A percentile compares a stretch with the other conserved stretches of the same genome.
Conservation (phyloP, 2,888 invertebrate species). For the Timema podura region DNA sequence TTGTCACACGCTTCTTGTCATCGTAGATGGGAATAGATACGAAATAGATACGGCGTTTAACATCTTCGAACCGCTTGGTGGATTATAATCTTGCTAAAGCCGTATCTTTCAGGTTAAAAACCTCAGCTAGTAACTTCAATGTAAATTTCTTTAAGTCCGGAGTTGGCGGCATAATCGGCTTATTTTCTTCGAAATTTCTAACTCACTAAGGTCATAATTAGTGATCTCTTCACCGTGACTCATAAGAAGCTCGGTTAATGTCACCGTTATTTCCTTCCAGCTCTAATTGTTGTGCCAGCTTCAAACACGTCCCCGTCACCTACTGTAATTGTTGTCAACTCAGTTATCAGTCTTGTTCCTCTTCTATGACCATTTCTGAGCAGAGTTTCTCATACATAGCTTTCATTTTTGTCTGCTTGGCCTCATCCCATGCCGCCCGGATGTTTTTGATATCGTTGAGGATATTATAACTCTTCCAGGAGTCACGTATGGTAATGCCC, state of each 20-base stretch:
- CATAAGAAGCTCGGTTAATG: background rate
- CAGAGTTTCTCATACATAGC: background rate
- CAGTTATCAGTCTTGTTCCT: background rate
- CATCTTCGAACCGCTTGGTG: background rate
- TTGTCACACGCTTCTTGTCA: background rate
- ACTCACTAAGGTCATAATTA: background rate
- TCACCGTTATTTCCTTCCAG: background rate
- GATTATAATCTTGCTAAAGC: background rate
- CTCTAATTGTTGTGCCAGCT: background rate
- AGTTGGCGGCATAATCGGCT: background rate
- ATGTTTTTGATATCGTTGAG: background rate
- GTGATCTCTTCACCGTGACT: background rate
- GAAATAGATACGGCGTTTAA: background rate
- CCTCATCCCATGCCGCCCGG: background rate
- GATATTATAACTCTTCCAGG: constrained; percentile 1
- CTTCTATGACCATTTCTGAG: constrained; percentile 6
- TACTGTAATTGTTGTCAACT: background rate
- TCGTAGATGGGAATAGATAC: background rate
- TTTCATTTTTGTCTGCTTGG: background rate
- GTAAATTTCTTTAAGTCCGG: background rate
- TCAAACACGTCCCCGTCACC: background rate
- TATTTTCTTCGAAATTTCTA: background rate
- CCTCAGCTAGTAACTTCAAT: background rate
- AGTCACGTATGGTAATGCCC: background rate
- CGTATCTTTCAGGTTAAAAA: background rate